Percentiles rank a stretch among this genome's conserved stretches.
Conservation (phyloP, 1,140 invertebrate species). For the Bactericera cockerelli region DNA sequence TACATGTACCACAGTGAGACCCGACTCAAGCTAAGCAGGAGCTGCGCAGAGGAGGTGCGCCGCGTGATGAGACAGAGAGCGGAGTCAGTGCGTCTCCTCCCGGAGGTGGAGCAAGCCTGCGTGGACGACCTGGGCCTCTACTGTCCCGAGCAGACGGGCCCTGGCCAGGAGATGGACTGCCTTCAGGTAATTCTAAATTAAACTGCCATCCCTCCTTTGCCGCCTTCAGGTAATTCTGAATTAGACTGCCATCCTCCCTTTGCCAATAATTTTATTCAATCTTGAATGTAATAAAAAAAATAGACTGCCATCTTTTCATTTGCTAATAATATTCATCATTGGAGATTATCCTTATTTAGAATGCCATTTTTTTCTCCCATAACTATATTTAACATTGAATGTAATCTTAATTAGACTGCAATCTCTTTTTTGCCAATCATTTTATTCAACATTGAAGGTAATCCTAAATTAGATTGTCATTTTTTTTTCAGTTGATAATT, state of each 20-base stretch:
- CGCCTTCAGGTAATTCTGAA: neutral
- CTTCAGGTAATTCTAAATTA: slow-evolving; percentile 79
- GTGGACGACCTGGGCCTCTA: slow-evolving; percentile 64
- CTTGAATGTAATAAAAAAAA: too few species aligned
- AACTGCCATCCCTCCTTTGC: too few species aligned
- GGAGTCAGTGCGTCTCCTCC: slow-evolving; percentile 78
- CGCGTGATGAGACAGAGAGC: slow-evolving; percentile 85
- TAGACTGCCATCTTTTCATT: too few species aligned
- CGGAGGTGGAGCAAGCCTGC: slow-evolving; percentile 83
- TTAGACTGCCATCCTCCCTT: neutral
- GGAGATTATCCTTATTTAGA: too few species aligned
- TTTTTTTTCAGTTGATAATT: too few species aligned
- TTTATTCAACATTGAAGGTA: too few species aligned
- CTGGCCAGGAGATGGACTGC: slow-evolving; percentile 80
- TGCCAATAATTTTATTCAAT: neutral
- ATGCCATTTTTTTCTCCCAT: too few species aligned
- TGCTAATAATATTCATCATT: too few species aligned
- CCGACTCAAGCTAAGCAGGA: slow-evolving; percentile 16
- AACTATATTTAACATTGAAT: too few species aligned
- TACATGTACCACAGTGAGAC: neutral
- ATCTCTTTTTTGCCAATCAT: too few species aligned
- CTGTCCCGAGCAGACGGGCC: slow-evolving; percentile 69
- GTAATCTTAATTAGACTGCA: too few species aligned
- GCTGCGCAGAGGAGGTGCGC: slow-evolving; percentile 63
- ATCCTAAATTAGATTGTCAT: too few species aligned